phyloP scores from a whole-genome alignment of 1,140 invertebrate genomes.

The Heliconius nattereri region DNA sequence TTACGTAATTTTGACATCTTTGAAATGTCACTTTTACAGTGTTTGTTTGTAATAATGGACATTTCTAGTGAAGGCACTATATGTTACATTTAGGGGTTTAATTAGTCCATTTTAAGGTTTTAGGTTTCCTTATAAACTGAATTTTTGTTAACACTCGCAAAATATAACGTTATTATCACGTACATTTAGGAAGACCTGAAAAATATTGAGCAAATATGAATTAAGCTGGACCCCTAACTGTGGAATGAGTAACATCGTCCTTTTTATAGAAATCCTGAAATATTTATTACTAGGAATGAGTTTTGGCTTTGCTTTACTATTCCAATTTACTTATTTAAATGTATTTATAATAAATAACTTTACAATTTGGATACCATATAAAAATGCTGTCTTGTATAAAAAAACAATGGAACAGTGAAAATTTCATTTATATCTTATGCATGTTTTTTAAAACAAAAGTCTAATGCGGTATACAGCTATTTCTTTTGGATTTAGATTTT shows the following conservation, averaged over 20 bases:
- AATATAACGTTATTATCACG: conserved; percentile 8
- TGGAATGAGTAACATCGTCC: no score
- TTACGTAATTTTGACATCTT: background rate
- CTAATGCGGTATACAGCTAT: no score
- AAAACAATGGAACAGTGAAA: no score
- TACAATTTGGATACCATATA: no score
- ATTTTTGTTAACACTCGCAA: background rate
- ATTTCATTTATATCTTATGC: no score
- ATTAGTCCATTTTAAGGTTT: background rate
- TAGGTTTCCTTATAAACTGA: background rate
- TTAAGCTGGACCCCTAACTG: background rate
- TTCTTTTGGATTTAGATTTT: no score
- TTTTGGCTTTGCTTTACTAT: background rate
- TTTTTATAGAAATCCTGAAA: background rate
- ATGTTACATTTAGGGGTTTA: background rate
- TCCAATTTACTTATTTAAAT: background rate
- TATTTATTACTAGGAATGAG: background rate
- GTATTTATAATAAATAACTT: no score
- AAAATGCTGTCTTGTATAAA: no score
- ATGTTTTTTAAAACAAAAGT: no score
- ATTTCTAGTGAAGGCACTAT: conserved; percentile 9
- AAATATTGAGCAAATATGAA: background rate
- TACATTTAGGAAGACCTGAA: background rate
- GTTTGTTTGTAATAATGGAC: background rate
- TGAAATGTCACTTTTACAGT: background rate